Conservation (phyloP, 2,888 invertebrate species). For the Bugula neritina region DNA sequence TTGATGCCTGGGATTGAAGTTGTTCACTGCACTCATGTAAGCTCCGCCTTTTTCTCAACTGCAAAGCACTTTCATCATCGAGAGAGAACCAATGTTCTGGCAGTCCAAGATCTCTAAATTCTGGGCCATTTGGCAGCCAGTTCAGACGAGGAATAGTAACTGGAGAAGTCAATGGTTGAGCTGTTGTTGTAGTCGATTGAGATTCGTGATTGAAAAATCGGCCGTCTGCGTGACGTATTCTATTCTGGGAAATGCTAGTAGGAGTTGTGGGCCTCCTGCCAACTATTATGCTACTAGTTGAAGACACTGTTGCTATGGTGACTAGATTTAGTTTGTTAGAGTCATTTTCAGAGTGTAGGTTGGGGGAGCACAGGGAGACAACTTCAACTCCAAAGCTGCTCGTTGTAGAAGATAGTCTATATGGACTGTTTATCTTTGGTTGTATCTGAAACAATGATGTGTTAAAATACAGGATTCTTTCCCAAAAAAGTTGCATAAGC, state of each 20-base stretch:
- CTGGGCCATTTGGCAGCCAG: neutral
- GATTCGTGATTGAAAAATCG: neutral
- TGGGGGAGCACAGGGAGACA: too few species aligned
- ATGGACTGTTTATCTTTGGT: too few species aligned
- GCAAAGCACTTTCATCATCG: neutral
- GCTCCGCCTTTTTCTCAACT: neutral
- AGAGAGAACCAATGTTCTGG: slow-evolving; percentile 16
- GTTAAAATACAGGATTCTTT: too few species aligned
- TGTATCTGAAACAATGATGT: too few species aligned
- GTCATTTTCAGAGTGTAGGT: too few species aligned
- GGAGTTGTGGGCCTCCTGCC: neutral
- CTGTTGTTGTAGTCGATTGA: neutral
- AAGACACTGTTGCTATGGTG: neutral
- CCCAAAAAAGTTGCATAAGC: too few species aligned
- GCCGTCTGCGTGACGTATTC: neutral
- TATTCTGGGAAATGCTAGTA: neutral
- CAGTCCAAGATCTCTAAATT: neutral
- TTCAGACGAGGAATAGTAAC: neutral
- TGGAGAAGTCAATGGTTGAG: neutral
- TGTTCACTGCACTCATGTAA: too few species aligned
- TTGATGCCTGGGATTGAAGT: too few species aligned
- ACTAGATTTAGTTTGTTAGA: neutral
- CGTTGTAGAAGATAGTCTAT: too few species aligned
- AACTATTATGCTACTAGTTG: neutral
- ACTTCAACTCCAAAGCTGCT: too few species aligned